Percentiles rank a stretch among this genome's conserved stretches.
phyloP scores from a whole-genome alignment of 2,113 vertebrate species.

The Psilopsiagon aurifrons region DNA sequence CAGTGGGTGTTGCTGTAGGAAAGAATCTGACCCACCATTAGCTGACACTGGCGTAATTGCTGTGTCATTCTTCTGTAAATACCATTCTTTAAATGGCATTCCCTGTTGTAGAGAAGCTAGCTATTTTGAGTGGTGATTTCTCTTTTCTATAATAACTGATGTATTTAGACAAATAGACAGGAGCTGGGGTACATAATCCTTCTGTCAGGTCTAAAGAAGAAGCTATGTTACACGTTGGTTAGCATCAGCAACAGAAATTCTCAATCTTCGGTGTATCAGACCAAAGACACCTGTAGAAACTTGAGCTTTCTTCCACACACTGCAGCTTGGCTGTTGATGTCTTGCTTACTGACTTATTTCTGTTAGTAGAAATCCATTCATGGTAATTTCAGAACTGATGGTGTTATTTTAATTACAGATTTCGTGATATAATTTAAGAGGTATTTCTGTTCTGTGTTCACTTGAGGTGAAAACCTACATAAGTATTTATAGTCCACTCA shows the following conservation, averaged over 20 bases:
- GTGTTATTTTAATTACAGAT: background rate
- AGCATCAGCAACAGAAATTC: background rate
- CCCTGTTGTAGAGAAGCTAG: background rate
- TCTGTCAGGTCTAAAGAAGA: background rate
- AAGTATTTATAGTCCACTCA: background rate
- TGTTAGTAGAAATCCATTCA: background rate
- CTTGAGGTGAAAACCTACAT: background rate
- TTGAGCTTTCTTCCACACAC: background rate
- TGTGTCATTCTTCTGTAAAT: background rate
- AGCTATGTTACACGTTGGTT: accelerated
- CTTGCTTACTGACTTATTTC: background rate
- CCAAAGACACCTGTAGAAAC: background rate
- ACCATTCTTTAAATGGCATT: background rate
- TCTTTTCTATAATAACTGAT: background rate
- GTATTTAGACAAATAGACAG: background rate
- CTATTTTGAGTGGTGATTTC: background rate
- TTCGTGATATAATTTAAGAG: background rate
- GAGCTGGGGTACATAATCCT: background rate
- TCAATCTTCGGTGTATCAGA: background rate
- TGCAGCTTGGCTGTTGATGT: background rate
- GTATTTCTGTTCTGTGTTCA: background rate
- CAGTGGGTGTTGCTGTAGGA: background rate
- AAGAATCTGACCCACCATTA: background rate
- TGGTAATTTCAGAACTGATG: background rate
- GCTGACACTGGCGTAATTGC: background rate